phyloP scores from a whole-genome alignment of 1,140 invertebrate genomes.

The Pentalonia nigronervosa region DNA sequence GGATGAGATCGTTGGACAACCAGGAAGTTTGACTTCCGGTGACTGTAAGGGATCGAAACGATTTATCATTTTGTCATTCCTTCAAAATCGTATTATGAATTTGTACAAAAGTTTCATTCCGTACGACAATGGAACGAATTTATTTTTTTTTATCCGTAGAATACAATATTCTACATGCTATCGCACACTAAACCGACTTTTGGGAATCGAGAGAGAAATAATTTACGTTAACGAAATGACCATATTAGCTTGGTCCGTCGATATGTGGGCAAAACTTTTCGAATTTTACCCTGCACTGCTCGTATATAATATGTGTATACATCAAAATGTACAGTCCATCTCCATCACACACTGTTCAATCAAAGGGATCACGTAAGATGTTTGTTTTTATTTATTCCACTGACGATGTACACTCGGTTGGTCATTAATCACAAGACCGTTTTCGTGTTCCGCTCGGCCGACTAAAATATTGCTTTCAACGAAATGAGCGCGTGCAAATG shows the following conservation, averaged over 20 bases:
- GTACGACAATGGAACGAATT: not conserved
- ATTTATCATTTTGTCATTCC: conserved; percentile 29
- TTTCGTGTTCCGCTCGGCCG: not conserved
- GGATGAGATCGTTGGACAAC: not conserved
- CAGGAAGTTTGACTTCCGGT: conserved; percentile 41
- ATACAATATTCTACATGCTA: too few species aligned
- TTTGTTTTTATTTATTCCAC: conserved; percentile 37
- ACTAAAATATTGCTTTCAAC: not conserved
- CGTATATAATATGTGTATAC: not conserved
- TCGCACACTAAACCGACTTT: not conserved
- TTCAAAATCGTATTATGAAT: conserved; percentile 11
- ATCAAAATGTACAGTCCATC: not conserved
- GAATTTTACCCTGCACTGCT: not conserved
- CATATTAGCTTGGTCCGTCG: not conserved
- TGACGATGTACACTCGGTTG: not conserved
- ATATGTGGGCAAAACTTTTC: not conserved
- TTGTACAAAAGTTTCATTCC: conserved; percentile 32
- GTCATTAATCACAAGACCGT: conserved; percentile 6
- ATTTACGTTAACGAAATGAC: not conserved
- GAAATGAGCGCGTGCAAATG: not conserved
- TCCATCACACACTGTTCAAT: not conserved
- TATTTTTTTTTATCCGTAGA: not conserved
- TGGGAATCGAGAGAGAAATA: not conserved
- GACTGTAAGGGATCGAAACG: not conserved
- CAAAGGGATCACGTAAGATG: not conserved